A percentile compares a stretch with the other conserved stretches of the same genome.
Evolutionary conservation across 1,140 invertebrate species (phyloP).

Genomic region (Diachasma alloeum): DNA sequence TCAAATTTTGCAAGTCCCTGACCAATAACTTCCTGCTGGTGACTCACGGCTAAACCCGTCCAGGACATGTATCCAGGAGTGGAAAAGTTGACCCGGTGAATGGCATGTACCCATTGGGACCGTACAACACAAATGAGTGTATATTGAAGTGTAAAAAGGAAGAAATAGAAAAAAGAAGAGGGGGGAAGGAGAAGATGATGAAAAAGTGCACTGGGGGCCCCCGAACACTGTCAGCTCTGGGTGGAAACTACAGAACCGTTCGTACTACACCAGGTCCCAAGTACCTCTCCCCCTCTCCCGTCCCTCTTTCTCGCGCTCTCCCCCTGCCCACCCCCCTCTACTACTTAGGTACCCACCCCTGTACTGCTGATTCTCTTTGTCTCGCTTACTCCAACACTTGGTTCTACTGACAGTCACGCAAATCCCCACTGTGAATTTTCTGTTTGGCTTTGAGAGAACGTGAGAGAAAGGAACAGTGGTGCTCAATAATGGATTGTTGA

Average conservation of each 20-base stretch:
- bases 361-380: not conserved
- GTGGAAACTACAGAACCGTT: conserved; percentile 29
- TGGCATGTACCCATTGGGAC: not conserved
- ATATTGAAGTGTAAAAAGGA: not conserved
- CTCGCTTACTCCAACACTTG: not conserved
- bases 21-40: not conserved
- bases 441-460: conserved; percentile 17
- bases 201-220: not conserved
- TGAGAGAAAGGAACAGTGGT: conserved; percentile 63
- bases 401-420: conserved; percentile 18
- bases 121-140: not conserved
- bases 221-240: conserved; percentile 47
- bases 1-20: no score
- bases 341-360: not conserved
- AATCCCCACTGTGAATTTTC: conserved; percentile 43
- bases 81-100: not conserved
- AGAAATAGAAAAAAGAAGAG: not conserved
- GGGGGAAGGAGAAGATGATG: not conserved
- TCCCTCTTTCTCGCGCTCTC: not conserved
- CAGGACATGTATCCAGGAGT: not conserved
- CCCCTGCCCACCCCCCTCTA: not conserved
- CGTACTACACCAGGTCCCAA: conserved; percentile 18
- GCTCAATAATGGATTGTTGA: conserved; percentile 36
- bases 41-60: not conserved
- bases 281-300: not conserved